These are phyloP conservation scores for Drosophila watanabei DNA, from an alignment of 1,140 invertebrate species.

Conservation along the genomic window DNA sequence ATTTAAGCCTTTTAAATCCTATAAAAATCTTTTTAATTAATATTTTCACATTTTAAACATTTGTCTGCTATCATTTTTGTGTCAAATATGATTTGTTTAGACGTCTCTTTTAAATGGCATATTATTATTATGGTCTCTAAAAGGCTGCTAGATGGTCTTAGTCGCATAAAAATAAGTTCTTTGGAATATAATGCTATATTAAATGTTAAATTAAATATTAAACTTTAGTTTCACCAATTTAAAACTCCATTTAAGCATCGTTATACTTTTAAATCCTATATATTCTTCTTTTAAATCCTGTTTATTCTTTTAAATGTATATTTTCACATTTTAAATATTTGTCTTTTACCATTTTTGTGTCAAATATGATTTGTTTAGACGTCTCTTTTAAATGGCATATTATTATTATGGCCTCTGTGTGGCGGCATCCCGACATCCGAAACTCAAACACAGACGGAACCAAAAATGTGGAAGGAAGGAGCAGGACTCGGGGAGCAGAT, in stretches of 20 bases:
- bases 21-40: neutral
- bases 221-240: neutral
- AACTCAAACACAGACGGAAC: slow-evolving; percentile 14
- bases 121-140: slow-evolving; percentile 24
- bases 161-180: neutral
- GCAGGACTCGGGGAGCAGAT: slow-evolving; percentile 34
- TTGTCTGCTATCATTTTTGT: neutral
- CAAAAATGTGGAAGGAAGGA: neutral
- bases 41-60: neutral
- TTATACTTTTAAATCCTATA: neutral
- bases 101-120: slow-evolving; percentile 5
- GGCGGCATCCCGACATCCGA: slow-evolving; percentile 15
- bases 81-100: slow-evolving; percentile 6
- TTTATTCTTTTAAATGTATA: neutral
- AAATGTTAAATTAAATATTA: neutral
- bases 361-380: slow-evolving; percentile 5
- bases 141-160: neutral
- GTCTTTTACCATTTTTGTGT: neutral
- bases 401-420: slow-evolving; percentile 21
- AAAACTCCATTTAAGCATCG: neutral
- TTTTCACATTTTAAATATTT: neutral
- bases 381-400: slow-evolving; percentile 13
- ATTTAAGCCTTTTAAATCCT: neutral
- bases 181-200: too few species aligned
- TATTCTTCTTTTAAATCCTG: neutral